These are phyloP conservation scores for Cebus imitator DNA, from an alignment of 2,113 vertebrate species.

Conservation along the genomic window DNA sequence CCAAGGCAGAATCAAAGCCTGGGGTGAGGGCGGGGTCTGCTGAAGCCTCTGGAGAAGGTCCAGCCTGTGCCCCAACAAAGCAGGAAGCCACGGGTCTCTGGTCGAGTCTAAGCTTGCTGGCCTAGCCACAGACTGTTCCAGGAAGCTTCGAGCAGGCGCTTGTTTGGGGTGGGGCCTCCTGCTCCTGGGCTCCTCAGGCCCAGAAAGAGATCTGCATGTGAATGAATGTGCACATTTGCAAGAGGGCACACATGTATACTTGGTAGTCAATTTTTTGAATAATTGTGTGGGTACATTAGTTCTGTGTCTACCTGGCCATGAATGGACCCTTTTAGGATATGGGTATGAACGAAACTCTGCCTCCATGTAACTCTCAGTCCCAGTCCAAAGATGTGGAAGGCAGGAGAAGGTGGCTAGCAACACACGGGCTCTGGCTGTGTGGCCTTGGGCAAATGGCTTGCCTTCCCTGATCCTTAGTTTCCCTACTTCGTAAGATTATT, in stretches of 20 bases:
- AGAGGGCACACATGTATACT: not conserved
- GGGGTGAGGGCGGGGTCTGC: not conserved
- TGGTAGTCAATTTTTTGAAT: not conserved
- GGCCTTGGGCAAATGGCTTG: not conserved
- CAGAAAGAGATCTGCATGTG: not conserved
- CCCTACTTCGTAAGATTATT: not conserved
- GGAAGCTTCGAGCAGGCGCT: slow-evolving; percentile 54
- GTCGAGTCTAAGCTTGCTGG: slow-evolving; percentile 62
- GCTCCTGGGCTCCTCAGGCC: not conserved
- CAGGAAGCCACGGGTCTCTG: slow-evolving; percentile 21
- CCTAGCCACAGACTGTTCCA: slow-evolving; percentile 26
- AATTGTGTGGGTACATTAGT: not conserved
- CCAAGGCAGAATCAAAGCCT: not conserved
- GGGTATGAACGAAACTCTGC: not conserved
- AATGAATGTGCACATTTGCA: not conserved
- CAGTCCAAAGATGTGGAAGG: not conserved
- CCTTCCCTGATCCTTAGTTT: not conserved
- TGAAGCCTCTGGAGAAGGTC: slow-evolving; percentile 21
- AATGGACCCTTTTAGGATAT: not conserved
- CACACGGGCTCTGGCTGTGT: not conserved
- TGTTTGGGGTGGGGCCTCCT: slow-evolving; percentile 47
- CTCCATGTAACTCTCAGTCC: not conserved
- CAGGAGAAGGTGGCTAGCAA: not conserved
- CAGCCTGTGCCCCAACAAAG: not conserved
- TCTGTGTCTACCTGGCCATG: not conserved